These are phyloP conservation scores for Peromyscus eremicus DNA, from an alignment of 2,797 vertebrate species.

Conservation along the genomic window DNA sequence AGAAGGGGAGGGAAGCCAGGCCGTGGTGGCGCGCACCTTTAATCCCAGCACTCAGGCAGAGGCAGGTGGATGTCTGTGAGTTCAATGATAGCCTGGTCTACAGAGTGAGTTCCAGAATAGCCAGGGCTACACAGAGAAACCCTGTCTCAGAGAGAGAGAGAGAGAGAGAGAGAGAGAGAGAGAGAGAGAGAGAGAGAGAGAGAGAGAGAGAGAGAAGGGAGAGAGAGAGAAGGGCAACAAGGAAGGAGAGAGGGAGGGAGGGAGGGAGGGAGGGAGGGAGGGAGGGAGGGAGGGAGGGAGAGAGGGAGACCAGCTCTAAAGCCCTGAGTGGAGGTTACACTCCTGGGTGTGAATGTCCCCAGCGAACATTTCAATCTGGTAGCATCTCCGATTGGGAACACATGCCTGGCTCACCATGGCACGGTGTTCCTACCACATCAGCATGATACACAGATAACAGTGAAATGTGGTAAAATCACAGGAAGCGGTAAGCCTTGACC, in stretches of 20 bases:
- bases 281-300: neutral
- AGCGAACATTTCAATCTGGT: neutral
- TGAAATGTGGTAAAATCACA: neutral
- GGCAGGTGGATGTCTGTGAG: neutral
- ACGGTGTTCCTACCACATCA: neutral
- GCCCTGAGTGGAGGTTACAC: neutral
- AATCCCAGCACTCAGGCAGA: neutral
- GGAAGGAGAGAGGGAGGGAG: neutral
- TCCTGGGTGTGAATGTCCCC: no score
- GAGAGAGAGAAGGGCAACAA: neutral
- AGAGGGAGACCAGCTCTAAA: neutral
- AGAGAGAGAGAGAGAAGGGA: no score
- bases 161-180: neutral
- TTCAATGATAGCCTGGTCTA: neutral
- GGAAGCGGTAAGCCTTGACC: neutral
- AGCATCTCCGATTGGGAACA: neutral
- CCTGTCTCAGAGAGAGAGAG: neutral
- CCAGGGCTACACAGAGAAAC: neutral
- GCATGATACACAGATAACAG: neutral
- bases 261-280: neutral
- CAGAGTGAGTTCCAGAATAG: neutral
- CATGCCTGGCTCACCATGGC: neutral
- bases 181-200: no score
- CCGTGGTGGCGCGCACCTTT: fast-evolving
- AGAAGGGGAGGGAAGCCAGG: neutral